Conservation (phyloP, 1,140 invertebrate genomes). For the Cydia fagiglandana region DNA sequence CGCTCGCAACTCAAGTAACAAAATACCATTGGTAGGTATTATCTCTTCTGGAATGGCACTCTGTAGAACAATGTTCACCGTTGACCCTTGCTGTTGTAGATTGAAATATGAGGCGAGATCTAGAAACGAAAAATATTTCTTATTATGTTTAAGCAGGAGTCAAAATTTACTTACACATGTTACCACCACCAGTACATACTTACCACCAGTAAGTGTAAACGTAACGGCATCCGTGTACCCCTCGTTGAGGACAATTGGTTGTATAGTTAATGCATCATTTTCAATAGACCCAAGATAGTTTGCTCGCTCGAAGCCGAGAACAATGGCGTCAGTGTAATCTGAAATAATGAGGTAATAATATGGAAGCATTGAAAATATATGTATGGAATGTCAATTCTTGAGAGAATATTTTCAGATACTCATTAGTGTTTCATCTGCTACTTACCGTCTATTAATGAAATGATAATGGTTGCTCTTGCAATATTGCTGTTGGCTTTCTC, state of each 20-base stretch:
- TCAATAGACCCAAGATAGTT: constrained; percentile 31
- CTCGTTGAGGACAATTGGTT: constrained; percentile 29
- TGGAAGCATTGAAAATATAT: too few relatives aligned
- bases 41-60: not conserved
- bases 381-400: too few relatives aligned
- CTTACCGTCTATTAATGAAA: constrained; percentile 6
- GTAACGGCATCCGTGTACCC: not conserved
- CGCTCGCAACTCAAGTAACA: not conserved
- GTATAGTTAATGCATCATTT: constrained; percentile 6
- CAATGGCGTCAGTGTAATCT: constrained; percentile 10
- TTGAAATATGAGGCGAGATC: not conserved
- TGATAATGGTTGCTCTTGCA: constrained; percentile 1
- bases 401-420: not conserved
- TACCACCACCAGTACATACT: too few relatives aligned
- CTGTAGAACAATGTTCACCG: not conserved
- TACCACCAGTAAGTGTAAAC: too few relatives aligned
- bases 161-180: too few relatives aligned
- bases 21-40: not conserved
- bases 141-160: too few relatives aligned
- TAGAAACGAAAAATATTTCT: not conserved
- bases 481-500: constrained; percentile 26
- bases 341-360: not conserved
- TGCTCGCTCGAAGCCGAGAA: constrained; percentile 30
- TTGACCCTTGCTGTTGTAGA: not conserved
- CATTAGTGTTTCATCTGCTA: not conserved